These are phyloP conservation scores for Mionectes macconnelli DNA, from an alignment of 2,113 vertebrate species.

Conservation along the genomic window DNA sequence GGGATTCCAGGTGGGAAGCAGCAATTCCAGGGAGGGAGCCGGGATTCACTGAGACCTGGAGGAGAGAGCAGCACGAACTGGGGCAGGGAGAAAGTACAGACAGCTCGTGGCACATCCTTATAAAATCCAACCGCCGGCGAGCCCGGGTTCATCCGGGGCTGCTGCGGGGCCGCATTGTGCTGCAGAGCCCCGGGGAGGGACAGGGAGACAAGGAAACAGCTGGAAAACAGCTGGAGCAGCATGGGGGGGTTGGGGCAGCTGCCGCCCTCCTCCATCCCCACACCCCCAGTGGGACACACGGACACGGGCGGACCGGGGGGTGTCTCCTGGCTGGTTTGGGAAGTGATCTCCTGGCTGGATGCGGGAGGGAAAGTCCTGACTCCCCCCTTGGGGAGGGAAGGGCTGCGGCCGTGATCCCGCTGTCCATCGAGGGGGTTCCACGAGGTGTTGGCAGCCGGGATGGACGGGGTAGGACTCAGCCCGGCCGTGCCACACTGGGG, in stretches of 20 bases:
- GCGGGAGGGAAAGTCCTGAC: not conserved
- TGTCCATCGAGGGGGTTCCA: fast-evolving
- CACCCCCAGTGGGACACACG: not conserved
- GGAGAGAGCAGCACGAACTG: not conserved
- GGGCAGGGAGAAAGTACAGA: not conserved
- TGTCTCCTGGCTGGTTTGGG: fast-evolving
- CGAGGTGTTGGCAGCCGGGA: fast-evolving
- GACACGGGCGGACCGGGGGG: not conserved
- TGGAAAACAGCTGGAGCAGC: not conserved
- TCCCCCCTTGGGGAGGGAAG: fast-evolving
- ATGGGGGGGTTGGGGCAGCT: not conserved
- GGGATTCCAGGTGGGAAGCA: not conserved
- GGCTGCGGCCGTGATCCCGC: fast-evolving
- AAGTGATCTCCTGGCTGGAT: no score
- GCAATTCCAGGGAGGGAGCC: not conserved
- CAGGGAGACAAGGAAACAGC: not conserved
- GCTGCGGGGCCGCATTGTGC: not conserved
- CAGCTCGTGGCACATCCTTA: not conserved
- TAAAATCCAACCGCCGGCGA: not conserved
- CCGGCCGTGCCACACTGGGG: not conserved
- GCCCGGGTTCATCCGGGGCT: slow-evolving; percentile 14
- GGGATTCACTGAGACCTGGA: not conserved
- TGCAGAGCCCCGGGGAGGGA: not conserved
- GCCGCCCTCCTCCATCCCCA: not conserved
- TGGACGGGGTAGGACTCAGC: not conserved